Conservation (phyloP, 2,113 vertebrate genomes). For the Leuciscus idus region DNA sequence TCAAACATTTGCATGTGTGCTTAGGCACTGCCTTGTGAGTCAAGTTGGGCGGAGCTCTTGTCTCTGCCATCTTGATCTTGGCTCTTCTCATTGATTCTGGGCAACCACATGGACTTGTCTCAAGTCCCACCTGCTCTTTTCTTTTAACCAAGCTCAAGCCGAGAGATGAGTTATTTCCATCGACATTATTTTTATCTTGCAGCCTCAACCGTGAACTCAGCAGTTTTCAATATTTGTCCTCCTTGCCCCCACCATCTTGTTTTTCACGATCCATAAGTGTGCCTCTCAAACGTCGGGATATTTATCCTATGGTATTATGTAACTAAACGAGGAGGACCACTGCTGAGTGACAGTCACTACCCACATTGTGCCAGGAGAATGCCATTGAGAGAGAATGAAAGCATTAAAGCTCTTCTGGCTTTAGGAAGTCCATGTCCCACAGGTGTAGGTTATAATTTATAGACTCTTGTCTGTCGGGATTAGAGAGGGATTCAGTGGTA, state of each 20-base stretch:
- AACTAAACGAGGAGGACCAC: neutral
- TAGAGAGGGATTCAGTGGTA: slow-evolving; percentile 37
- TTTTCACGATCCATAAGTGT: neutral
- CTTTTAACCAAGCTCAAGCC: slow-evolving; percentile 17
- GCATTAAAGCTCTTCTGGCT: slow-evolving; percentile 1
- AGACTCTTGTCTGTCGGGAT: slow-evolving; percentile 20
- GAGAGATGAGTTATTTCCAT: slow-evolving; percentile 37
- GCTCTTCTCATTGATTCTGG: slow-evolving; percentile 13
- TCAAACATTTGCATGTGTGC: neutral
- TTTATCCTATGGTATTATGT: neutral
- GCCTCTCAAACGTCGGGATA: neutral
- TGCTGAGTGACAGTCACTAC: neutral
- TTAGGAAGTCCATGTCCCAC: slow-evolving; percentile 12
- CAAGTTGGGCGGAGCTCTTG: neutral
- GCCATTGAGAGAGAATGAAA: neutral
- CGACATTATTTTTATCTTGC: slow-evolving; percentile 13
- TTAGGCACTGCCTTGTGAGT: neutral
- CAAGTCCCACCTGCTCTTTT: slow-evolving; percentile 16
- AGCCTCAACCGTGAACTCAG: neutral
- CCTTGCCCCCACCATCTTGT: neutral
- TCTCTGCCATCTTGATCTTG: neutral
- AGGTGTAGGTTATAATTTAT: slow-evolving; percentile 44
- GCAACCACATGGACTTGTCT: slow-evolving; percentile 20
- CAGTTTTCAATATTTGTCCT: neutral
- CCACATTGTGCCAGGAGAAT: neutral